These are phyloP conservation scores for Lampris megalopsis DNA, from an alignment of 2,113 vertebrate genomes.

Conservation along the genomic window DNA sequence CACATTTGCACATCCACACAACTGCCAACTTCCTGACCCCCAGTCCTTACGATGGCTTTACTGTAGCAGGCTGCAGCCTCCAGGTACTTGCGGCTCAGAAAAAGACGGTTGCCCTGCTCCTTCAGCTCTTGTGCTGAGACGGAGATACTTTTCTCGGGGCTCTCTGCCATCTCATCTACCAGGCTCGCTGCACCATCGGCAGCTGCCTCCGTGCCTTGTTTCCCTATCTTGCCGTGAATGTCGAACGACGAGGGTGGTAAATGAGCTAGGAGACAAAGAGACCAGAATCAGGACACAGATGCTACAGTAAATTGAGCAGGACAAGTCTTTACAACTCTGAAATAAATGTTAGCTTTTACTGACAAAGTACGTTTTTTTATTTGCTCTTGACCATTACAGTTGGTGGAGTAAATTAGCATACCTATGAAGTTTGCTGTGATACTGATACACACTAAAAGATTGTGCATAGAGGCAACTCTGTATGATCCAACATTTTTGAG, in stretches of 20 bases:
- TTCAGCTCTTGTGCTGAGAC: constrained; percentile 91
- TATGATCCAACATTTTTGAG: no score
- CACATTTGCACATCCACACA: not conserved
- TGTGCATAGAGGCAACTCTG: no score
- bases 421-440: no score
- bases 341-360: no score
- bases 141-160: constrained; percentile 89
- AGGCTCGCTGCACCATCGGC: constrained; percentile 72
- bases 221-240: constrained; percentile 65
- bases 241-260: not conserved
- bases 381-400: no score
- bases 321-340: not conserved
- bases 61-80: constrained; percentile 92
- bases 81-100: constrained; percentile 91
- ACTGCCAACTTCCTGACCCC: not conserved
- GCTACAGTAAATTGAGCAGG: not conserved
- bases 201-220: constrained; percentile 64
- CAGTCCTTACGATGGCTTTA: constrained; percentile 87
- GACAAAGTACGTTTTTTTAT: no score
- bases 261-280: constrained; percentile 15
- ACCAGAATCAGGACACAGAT: not conserved
- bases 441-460: no score
- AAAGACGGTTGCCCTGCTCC: constrained; percentile 93
- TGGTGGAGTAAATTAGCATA: no score
- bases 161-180: constrained; percentile 79